These are phyloP conservation scores for Clistopyga incitator DNA, from an alignment of 2,888 invertebrate genomes.

Conservation along the genomic window DNA sequence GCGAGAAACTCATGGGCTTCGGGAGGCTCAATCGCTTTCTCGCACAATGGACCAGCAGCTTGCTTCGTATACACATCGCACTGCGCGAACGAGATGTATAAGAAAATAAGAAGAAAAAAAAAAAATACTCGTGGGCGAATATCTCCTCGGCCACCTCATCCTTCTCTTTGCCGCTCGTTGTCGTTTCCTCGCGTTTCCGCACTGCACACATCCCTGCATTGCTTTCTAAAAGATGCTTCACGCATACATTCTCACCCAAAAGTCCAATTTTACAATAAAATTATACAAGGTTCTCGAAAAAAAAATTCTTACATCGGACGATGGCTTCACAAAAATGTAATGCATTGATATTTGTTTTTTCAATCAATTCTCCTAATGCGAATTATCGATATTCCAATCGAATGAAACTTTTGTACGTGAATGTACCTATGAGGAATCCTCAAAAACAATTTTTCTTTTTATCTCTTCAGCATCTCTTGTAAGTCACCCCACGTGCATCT, in stretches of 20 bases:
- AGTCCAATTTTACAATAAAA: no score
- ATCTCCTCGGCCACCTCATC: conserved; percentile 45
- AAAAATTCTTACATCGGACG: no score
- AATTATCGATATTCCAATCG: no score
- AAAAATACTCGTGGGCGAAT: conserved; percentile 59
- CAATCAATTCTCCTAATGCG: no score
- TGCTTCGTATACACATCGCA: conserved; percentile 18
- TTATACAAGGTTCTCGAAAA: no score
- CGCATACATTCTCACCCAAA: no score
- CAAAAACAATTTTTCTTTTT: conserved; percentile 5
- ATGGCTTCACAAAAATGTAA: no score
- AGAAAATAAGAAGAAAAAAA: conserved; percentile 45
- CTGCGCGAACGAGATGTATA: conserved; percentile 24
- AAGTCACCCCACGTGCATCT: conserved; percentile 28
- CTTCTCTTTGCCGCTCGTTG: conserved; percentile 21
- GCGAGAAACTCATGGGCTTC: conserved; percentile 52
- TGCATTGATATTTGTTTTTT: no score
- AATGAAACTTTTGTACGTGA: no score
- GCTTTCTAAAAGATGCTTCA: background rate
- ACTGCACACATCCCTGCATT: conserved; percentile 39
- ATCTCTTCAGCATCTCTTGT: conserved; percentile 15
- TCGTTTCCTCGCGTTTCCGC: conserved; percentile 47
- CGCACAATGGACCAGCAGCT: conserved; percentile 57
- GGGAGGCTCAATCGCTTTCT: conserved; percentile 51
- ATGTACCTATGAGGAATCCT: no score